A percentile compares a stretch with the other conserved stretches of the same genome.
Evolutionary conservation across 1,140 invertebrate genomes (phyloP).

Genomic region (Hycleus phaleratus): DNA sequence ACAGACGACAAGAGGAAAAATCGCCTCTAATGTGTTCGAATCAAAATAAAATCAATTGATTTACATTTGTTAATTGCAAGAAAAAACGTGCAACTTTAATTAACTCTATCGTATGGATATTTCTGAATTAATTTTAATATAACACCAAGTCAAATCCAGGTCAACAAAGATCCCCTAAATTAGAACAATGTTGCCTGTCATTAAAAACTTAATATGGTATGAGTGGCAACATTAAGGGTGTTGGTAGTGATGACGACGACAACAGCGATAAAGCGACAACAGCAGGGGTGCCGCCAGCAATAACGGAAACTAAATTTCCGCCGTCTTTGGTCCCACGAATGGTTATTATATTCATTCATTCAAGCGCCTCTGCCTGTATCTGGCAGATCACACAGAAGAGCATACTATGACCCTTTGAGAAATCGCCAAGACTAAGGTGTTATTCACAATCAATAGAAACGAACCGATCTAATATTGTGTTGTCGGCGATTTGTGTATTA

Average conservation of each 20-base stretch:
- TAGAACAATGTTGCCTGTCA: conserved; percentile 14
- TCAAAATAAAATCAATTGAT: conserved; percentile 11
- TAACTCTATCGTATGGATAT: no score
- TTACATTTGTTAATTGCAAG: no score
- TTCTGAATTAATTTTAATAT: background rate
- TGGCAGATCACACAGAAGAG: background rate
- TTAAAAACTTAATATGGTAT: conserved; percentile 18
- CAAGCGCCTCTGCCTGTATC: conserved; percentile 17
- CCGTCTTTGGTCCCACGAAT: conserved; percentile 28
- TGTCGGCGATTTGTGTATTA: no score
- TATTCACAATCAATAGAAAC: conserved; percentile 1
- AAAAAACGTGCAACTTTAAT: no score
- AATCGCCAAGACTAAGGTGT: no score
- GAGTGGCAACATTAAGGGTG: conserved; percentile 7
- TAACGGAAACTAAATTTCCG: conserved; percentile 34
- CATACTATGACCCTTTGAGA: no score
- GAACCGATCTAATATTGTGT: no score
- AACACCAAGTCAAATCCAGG: background rate
- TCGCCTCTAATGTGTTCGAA: conserved; percentile 7
- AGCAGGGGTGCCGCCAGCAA: conserved; percentile 18
- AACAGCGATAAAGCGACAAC: background rate
- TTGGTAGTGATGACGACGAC: background rate
- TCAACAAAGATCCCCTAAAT: background rate
- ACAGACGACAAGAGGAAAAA: background rate
- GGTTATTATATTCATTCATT: conserved; percentile 33